Percentiles rank a stretch among this genome's conserved stretches.
Conservation (phyloP, 2,113 vertebrate species). For the Camelus dromedarius region DNA sequence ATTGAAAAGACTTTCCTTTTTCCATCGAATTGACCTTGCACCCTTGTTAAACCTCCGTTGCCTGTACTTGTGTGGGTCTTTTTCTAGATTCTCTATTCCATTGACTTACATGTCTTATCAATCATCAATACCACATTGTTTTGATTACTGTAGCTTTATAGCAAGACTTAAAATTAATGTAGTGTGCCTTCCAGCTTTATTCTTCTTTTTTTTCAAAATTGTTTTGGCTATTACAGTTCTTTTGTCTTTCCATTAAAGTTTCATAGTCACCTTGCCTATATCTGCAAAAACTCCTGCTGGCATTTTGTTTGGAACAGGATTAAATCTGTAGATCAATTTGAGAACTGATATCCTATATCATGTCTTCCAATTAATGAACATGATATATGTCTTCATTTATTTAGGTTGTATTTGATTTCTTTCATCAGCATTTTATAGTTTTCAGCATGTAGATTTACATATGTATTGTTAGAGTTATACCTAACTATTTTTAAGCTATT, state of each 20-base stretch:
- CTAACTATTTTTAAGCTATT: neutral
- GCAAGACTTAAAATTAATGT: neutral
- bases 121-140: neutral
- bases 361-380: neutral
- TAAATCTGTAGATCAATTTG: neutral
- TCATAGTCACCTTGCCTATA: neutral
- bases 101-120: neutral
- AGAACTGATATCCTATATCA: neutral
- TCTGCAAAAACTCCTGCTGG: neutral
- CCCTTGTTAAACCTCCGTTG: neutral
- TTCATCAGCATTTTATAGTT: constrained; percentile 35
- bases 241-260: neutral
- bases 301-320: neutral
- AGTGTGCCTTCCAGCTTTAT: neutral
- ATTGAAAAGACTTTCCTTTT: neutral
- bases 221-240: neutral
- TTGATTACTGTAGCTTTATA: neutral
- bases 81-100: neutral
- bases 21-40: neutral
- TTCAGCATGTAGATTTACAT: neutral
- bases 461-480: neutral
- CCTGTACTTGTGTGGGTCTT: neutral
- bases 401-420: constrained; percentile 5
- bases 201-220: constrained; percentile 1
- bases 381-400: neutral